Base-by-base conservation (phyloP, 2,113 vertebrate genomes). In the Malurus elegans region DNA sequence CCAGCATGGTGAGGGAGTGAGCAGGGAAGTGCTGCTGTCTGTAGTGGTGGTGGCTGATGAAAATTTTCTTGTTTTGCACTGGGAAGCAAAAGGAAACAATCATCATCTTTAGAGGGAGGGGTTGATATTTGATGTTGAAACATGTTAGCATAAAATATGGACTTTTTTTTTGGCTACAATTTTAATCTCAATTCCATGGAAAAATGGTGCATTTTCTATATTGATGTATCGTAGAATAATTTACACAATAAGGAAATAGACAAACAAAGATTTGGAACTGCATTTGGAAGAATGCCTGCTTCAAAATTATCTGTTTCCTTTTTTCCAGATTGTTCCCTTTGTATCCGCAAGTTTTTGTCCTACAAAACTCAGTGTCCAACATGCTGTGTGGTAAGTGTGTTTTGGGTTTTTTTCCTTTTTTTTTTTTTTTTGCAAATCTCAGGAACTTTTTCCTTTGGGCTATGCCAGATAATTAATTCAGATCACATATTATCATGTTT, bases 291-390 rank as follows among this genome's bases (percentile, higher is more conserved):
- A 31, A 62, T 4, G 40, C 20, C 23, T 56, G 10, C 34, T 70
- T 44, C 7, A 71, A 31, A 85, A 18, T 11, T 0, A 4, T 3
- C 0, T 21, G 0, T 93, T 88, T 95, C 97, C 32, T 94, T 92
- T 56, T 56, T 98, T 96, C 81, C 98, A 99, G 99, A 99, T 97
- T 99, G 99, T 86, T 99, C 99, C 57, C 97, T 99, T 60, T 99
- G 99, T 91, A 99, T 99, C 96, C 98, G 99, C 84, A 99, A 99
- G 96, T 99, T 98, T 94, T 84, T 99, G 44, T 99, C 98, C 45
- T 99, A 98, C 93, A 99, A 99, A 97, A 97, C 98, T 24, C 98
- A 98, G 40, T 99, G 99, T 94, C 99, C 99, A 50, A 98, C 98
- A 8, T 99, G 99, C 95, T 99, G 98, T 92, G 97, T 97, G 98